Base-by-base conservation (phyloP, 2,113 vertebrate genomes). In the Tyto alba region DNA sequence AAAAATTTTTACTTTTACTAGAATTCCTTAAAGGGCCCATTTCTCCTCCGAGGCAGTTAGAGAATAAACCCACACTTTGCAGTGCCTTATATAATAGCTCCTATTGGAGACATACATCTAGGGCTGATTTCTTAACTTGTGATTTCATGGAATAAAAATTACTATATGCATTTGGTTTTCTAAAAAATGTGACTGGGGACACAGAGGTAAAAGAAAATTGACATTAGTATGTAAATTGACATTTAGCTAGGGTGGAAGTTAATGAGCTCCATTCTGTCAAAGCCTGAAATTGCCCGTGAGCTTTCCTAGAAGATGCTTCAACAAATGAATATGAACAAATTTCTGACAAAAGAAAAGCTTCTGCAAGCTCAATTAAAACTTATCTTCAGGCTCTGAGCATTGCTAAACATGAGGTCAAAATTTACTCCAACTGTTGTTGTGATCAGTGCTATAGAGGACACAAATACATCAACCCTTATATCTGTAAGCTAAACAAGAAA, bases 241-340 rank as follows among this genome's bases (percentile, higher is more conserved):
- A 93, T 94, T 91, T 89, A 94, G 59, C 66, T 95, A 72, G 66
- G 74, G 57, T 91, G 34, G 77, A 95, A 93, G 62, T 87, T 91
- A 92, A 96, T 79, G 90, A 96, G 80, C 84, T 89, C 69, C 50
- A 75, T 93, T 69, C 62, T 64, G 83, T 67, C 89, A 95, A 87
- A 93, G 60, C n/a, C 83, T 81, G 59, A 94, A 93, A 95, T 62
- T 89, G 73, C 90, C 77, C 12, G 5, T 25, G 60, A 95, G 89
- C 66, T 76, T 89, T 95, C 63, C 74, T 80, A 88, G 59, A 95
- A 95, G 32, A 94, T 38, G 69, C 45, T 96, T 89, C 91, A 89
- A 56, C n/a, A 88, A 94, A 94, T 23, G n/a, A 88, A 73, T 60
- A 82, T 29, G 48, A 96, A 89, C 69, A 80, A 93, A 83, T 88